Evolutionary conservation across 2,888 invertebrate species (phyloP).

Genomic region (Ischnus inquisitorius): DNA sequence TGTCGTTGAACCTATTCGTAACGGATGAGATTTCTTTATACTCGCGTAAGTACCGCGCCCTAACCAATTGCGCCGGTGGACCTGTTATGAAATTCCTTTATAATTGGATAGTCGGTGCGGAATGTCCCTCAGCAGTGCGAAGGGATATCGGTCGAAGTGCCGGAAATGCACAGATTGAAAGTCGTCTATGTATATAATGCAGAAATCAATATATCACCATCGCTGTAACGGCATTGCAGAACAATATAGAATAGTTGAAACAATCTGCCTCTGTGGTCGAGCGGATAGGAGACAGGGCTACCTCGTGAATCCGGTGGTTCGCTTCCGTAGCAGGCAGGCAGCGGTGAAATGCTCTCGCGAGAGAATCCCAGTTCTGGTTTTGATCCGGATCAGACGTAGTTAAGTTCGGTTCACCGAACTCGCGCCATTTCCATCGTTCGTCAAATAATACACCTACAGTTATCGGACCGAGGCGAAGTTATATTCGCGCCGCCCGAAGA

Average conservation of each 20-base stretch:
- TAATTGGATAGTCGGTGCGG: too few relatives aligned
- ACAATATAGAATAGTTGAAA: neutral
- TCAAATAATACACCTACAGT: neutral
- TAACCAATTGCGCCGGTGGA: too few relatives aligned
- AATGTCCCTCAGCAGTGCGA: too few relatives aligned
- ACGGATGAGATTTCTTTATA: too few relatives aligned
- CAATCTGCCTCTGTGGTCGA: neutral
- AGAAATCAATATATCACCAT: neutral
- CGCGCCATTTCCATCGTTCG: conserved; percentile 13
- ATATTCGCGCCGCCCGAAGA: neutral
- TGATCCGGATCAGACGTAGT: conserved; percentile 9
- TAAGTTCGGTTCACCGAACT: conserved; percentile 2
- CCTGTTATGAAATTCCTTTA: too few relatives aligned
- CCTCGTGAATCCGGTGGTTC: neutral
- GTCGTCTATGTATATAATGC: neutral
- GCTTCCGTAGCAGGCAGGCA: neutral
- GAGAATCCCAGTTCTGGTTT: conserved; percentile 12
- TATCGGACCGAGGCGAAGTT: neutral
- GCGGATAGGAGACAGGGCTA: neutral
- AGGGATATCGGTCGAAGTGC: neutral
- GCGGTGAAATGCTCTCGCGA: neutral
- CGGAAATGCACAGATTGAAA: neutral
- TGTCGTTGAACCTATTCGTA: too few relatives aligned
- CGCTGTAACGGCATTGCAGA: neutral
- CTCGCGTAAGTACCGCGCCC: too few relatives aligned